Evolutionary conservation across 2,888 invertebrate species (phyloP).

Genomic region (Hydroisotoma schaefferi): DNA sequence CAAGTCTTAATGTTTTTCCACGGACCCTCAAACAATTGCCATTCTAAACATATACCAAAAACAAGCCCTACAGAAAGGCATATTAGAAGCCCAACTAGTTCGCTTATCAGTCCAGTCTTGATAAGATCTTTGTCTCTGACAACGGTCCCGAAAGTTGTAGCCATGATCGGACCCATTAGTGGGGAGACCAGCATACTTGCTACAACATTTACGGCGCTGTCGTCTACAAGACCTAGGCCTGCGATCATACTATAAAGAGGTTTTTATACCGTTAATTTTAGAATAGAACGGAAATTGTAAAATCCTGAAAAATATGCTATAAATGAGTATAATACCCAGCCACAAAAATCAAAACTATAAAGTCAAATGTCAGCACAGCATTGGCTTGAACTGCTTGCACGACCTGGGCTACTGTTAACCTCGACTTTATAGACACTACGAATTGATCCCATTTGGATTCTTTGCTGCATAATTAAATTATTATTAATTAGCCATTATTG

Average conservation of each 20-base stretch:
- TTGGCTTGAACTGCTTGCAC: constrained; percentile 65
- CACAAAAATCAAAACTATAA: constrained; percentile 65
- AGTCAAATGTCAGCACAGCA: constrained; percentile 72
- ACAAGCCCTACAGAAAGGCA: constrained; percentile 66
- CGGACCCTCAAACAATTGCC: constrained; percentile 53
- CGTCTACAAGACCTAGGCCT: constrained; percentile 68
- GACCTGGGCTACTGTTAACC: constrained; percentile 68
- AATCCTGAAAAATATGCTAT: constrained; percentile 11
- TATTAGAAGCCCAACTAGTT: constrained; percentile 64
- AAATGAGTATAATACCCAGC: constrained; percentile 61
- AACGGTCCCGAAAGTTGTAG: constrained; percentile 67
- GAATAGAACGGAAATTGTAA: constrained; percentile 28
- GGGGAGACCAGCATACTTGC: constrained; percentile 78
- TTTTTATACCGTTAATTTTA: no score
- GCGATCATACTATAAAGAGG: constrained; percentile 65
- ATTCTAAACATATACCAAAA: constrained; percentile 63
- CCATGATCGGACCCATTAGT: constrained; percentile 73
- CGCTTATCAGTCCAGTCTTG: constrained; percentile 64
- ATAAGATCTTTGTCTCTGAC: constrained; percentile 64
- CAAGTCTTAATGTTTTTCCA: constrained; percentile 61
- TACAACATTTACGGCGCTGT: constrained; percentile 69
- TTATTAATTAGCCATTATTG: no score
- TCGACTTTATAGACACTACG: constrained; percentile 63
- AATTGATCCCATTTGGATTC: constrained; percentile 62
- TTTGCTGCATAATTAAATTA: background rate